A percentile compares a stretch with the other conserved stretches of the same genome.
Evolutionary conservation across 2,797 vertebrate genomes (phyloP).

Genomic region (Sorex maritimensis): DNA sequence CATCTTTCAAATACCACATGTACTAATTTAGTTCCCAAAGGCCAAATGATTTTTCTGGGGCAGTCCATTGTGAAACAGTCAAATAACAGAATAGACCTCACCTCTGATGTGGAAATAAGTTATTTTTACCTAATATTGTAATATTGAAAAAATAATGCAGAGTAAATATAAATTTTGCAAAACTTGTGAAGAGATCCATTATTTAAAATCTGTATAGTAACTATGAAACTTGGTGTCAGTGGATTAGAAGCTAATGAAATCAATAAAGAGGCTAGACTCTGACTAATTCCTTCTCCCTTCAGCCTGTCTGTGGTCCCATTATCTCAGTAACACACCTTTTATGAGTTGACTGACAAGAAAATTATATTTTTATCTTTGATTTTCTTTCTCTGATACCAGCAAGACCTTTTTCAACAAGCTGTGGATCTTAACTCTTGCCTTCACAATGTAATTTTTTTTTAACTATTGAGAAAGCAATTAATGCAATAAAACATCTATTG

Average conservation of each 20-base stretch:
- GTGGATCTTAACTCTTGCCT: neutral
- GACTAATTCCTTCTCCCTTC: neutral
- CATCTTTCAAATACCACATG: conserved; percentile 26
- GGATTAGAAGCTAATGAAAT: neutral
- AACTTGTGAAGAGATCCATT: neutral
- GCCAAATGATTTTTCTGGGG: neutral
- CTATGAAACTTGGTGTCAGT: neutral
- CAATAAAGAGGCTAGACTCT: neutral
- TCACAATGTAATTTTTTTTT: conserved; percentile 41
- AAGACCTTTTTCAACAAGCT: conserved; percentile 27
- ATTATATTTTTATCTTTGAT: conserved; percentile 55
- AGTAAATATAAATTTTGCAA: neutral
- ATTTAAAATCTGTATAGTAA: conserved; percentile 7
- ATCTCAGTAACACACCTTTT: neutral
- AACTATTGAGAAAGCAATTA: conserved; percentile 65
- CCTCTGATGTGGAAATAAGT: neutral
- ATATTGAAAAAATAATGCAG: neutral
- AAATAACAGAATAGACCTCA: neutral
- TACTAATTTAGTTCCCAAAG: neutral
- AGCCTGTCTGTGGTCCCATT: neutral
- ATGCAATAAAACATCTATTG: conserved; percentile 41
- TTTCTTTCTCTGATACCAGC: conserved; percentile 42
- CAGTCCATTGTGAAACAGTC: neutral
- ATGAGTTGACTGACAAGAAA: neutral
- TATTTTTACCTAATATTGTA: conserved; percentile 3